A percentile compares a stretch with the other conserved stretches of the same genome.
Evolutionary conservation across 1,140 invertebrate species (phyloP).

Genomic region (Drosophila simulans): DNA sequence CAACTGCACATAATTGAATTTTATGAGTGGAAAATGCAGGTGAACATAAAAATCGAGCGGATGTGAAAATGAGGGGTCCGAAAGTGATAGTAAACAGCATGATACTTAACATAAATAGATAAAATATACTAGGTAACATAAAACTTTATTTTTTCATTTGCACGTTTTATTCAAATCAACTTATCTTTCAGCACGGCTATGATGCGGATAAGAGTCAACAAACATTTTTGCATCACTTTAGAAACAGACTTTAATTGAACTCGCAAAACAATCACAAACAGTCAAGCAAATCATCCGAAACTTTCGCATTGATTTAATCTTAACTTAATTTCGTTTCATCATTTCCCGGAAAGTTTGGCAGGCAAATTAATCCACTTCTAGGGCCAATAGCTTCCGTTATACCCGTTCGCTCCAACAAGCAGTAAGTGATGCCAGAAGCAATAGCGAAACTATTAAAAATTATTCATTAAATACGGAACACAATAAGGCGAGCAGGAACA

Average conservation of each 20-base stretch:
- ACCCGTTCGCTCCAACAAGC: slow-evolving; percentile 2
- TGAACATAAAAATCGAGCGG: background rate
- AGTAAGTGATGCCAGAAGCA: slow-evolving; percentile 30
- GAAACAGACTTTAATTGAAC: background rate
- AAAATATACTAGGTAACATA: too few species aligned
- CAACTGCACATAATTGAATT: slow-evolving; percentile 55
- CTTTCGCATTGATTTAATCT: slow-evolving; percentile 40
- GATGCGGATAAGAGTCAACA: too few species aligned
- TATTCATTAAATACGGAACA: slow-evolving; percentile 78
- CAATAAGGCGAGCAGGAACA: slow-evolving; percentile 51
- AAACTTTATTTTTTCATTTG: too few species aligned
- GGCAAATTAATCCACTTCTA: slow-evolving; percentile 49
- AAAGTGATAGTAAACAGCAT: background rate
- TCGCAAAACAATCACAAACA: slow-evolving; percentile 3
- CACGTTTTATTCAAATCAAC: too few species aligned
- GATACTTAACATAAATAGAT: too few species aligned
- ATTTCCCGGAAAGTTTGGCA: slow-evolving; percentile 31
- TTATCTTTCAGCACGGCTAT: too few species aligned
- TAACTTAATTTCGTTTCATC: slow-evolving; percentile 54
- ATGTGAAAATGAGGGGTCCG: background rate
- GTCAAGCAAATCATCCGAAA: slow-evolving; percentile 16
- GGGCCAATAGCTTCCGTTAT: slow-evolving; percentile 23
- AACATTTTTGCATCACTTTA: background rate
- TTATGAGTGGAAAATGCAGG: slow-evolving; percentile 36
- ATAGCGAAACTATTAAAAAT: slow-evolving; percentile 76